Evolutionary conservation across 2,113 vertebrate species (phyloP).

Genomic region (Nesoenas mayeri): DNA sequence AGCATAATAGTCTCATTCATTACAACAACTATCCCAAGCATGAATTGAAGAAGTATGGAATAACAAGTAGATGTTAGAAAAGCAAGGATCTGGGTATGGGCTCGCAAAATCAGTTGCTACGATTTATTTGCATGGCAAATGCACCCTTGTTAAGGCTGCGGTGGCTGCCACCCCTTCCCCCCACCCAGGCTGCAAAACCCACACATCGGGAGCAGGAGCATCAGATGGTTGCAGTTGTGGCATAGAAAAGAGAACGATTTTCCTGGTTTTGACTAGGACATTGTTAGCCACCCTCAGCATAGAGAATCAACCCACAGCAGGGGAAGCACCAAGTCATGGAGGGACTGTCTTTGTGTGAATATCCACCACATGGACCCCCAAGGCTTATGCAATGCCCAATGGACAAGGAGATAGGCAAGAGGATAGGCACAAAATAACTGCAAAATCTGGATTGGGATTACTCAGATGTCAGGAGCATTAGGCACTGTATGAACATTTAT

Average conservation of each 20-base stretch:
- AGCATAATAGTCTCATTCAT: not conserved
- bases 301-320: not conserved
- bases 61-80: not conserved
- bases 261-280: not conserved
- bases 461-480: not conserved
- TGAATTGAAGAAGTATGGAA: not conserved
- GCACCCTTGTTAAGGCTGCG: not conserved
- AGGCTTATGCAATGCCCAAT: accelerated
- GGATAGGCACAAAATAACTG: not conserved
- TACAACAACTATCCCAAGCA: not conserved
- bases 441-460: not conserved
- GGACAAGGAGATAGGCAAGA: not conserved
- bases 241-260: not conserved
- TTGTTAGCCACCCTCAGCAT: not conserved
- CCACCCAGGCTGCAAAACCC: not conserved
- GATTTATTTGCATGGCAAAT: not conserved
- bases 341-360: not conserved
- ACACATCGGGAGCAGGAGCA: not conserved
- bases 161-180: not conserved
- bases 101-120: not conserved
- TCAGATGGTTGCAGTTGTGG: not conserved
- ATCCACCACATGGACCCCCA: not conserved
- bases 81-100: not conserved
- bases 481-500: not conserved
- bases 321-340: not conserved